Evolutionary conservation across 2,797 vertebrate genomes (phyloP), one percentile per base, ranked within the genome.

Genomic region (Tachyglossus aculeatus): DNA sequence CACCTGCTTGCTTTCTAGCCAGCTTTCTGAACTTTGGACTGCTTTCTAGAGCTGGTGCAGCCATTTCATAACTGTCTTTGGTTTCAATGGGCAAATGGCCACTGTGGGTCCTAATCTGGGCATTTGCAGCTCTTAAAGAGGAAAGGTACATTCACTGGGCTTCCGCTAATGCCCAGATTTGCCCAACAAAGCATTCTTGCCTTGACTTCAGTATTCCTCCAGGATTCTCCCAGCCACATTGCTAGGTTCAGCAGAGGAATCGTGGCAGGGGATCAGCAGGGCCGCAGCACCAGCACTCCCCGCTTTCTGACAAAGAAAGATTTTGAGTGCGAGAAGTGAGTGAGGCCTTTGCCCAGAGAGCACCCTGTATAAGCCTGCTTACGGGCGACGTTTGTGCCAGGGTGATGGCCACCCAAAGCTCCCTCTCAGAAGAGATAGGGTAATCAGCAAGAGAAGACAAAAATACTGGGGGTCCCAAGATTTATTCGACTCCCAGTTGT

Each of bases 1-100:
- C 38, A 68, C 62, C 62, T 69, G 45, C 74, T 76, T 60, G 73
- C 71, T 67, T 77, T 81, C 27, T 59, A 71, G 56, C 31, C 83
- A 63, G 62, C 71, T 65, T 68, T 73, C 58, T 58, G 68, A n/a
- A n/a, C n/a, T 12, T 6, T 38, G 39, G 81, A 60, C 57, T 71
- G 61, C 33, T 77, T 83, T 75, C 68, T 78, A 71, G 71, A 83
- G 32, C 56, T 69, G 61, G 68, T 55, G 12, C 67, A 64, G 47
- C 59, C 73, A 37, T 55, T 63, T 74, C 55, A 59, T 36, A 64
- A 32, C 47, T n/a, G n/a, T n/a, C n/a, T n/a, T n/a, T n/a, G n/a
- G n/a, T n/a, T n/a, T n/a, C n/a, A n/a, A n/a, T n/a, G 63, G 64
- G 24, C 50, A 68, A 71, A 38, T 63, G 50, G 48, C 55, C 71